Evolutionary conservation across 2,113 vertebrate genomes (phyloP).

Genomic region (Propithecus coquereli): DNA sequence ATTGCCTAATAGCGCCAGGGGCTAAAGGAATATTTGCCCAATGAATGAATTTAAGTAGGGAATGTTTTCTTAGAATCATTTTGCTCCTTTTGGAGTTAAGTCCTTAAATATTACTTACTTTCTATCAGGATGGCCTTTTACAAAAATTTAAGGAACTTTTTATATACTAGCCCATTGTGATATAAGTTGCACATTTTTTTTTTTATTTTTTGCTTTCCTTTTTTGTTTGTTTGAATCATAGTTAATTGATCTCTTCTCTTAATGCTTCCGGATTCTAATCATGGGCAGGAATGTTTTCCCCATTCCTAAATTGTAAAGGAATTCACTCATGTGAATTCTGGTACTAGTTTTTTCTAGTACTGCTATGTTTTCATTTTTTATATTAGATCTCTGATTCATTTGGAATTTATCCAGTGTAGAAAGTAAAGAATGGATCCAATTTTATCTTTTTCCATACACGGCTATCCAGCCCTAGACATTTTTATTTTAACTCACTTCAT

Average conservation of each 20-base stretch:
- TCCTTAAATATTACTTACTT: neutral
- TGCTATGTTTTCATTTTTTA: neutral
- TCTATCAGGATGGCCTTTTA: neutral
- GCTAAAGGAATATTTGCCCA: neutral
- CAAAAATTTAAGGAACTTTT: neutral
- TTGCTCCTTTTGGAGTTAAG: neutral
- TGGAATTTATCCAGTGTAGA: neutral
- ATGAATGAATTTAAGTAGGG: neutral
- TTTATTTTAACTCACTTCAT: neutral
- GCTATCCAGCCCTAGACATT: neutral
- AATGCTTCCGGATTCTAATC: neutral
- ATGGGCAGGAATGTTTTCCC: neutral
- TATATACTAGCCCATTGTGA: neutral
- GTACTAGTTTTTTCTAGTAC: neutral
- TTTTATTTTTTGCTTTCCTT: neutral
- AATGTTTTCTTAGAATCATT: neutral
- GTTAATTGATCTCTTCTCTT: neutral
- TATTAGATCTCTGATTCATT: neutral
- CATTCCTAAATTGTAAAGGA: neutral
- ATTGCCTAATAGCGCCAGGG: neutral
- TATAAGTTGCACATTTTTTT: neutral
- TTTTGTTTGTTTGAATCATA: neutral
- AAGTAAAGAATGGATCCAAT: neutral
- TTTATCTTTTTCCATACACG: neutral
- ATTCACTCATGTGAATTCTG: neutral